Conservation (phyloP, 2,797 vertebrate genomes). For the Zalophus californianus region DNA sequence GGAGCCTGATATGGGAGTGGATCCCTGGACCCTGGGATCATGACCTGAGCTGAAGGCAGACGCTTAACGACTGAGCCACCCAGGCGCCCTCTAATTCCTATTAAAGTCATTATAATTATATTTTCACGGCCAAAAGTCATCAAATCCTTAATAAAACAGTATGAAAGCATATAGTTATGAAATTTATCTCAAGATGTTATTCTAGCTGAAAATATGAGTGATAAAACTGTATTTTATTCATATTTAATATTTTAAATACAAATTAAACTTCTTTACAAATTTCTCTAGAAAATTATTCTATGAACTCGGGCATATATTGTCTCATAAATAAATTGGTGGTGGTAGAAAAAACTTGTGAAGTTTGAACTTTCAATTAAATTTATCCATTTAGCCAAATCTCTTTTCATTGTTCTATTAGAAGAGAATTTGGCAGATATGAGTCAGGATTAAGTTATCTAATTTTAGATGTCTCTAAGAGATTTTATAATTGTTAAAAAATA, state of each 20-base stretch:
- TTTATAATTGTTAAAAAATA: not conserved
- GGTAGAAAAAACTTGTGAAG: conserved; percentile 63
- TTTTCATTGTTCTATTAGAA: conserved; percentile 62
- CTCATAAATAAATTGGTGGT: not conserved
- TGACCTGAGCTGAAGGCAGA: no score
- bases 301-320: not conserved
- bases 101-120: not conserved
- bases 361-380: conserved; percentile 24
- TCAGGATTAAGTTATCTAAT: not conserved
- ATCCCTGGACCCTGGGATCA: no score
- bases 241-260: not conserved
- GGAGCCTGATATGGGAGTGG: no score
- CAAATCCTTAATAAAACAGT: not conserved
- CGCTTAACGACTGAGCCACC: no score
- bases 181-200: not conserved
- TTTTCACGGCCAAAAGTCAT: not conserved
- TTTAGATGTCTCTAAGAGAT: not conserved
- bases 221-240: not conserved
- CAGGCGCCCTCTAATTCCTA: not conserved
- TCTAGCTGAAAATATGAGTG: not conserved
- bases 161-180: not conserved
- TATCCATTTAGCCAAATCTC: not conserved
- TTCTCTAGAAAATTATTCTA: conserved; percentile 8
- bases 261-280: not conserved
- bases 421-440: conserved; percentile 10